Conservation (phyloP, 2,888 invertebrate genomes). For the Galerucella calmariensis region DNA sequence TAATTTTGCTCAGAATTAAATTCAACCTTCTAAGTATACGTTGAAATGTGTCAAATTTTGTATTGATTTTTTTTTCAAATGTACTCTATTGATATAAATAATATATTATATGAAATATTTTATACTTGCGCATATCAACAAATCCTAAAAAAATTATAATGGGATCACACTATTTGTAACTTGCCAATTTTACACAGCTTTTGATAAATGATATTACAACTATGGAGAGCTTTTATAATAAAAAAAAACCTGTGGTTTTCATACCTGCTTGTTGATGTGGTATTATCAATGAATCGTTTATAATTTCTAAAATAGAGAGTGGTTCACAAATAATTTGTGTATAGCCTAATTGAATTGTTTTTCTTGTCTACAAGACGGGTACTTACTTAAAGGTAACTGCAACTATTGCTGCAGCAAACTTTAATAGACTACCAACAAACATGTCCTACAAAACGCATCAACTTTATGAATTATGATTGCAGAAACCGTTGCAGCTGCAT, state of each 20-base stretch:
- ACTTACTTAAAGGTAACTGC: too few species aligned
- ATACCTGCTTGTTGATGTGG: background rate
- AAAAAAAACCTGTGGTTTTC: background rate
- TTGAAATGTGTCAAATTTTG: conserved; percentile 54
- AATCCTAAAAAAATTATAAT: conserved; percentile 44
- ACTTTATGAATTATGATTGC: too few species aligned
- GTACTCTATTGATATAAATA: conserved; percentile 4
- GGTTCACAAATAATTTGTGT: background rate
- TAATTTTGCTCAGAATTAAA: conserved; percentile 48
- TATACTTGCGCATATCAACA: conserved; percentile 53
- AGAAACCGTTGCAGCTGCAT: too few species aligned
- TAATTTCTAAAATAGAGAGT: background rate
- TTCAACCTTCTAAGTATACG: conserved; percentile 50
- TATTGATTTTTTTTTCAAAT: conserved; percentile 5
- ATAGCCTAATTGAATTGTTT: background rate
- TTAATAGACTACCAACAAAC: too few species aligned
- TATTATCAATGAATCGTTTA: background rate
- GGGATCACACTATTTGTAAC: conserved; percentile 61
- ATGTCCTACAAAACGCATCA: too few species aligned
- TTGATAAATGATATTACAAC: conserved; percentile 31
- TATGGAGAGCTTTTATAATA: conserved; percentile 10
- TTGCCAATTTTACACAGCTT: conserved; percentile 51
- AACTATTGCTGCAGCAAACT: too few species aligned
- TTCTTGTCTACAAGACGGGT: background rate
- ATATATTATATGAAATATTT: conserved; percentile 29